Percentiles rank a stretch among this genome's conserved stretches.
Evolutionary conservation across 2,113 vertebrate species (phyloP).

Genomic region (Nesogale talazaci): DNA sequence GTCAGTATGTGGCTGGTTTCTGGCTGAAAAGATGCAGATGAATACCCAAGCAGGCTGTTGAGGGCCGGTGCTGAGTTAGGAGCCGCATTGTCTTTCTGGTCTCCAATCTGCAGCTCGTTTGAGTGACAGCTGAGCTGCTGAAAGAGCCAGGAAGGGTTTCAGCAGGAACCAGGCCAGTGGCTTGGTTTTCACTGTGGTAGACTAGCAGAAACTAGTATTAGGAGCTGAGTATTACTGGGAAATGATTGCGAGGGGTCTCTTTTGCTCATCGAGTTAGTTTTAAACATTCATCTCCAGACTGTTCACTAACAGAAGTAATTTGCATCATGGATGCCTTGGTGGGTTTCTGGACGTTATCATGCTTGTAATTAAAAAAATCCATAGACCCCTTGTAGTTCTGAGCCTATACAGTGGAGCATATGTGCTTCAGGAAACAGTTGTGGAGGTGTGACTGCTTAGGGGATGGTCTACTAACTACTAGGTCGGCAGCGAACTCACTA

Average conservation of each 20-base stretch:
- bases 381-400: background rate
- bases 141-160: background rate
- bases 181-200: background rate
- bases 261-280: background rate
- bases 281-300: background rate
- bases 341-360: slow-evolving; percentile 21
- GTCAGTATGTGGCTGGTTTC: background rate
- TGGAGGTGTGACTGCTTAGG: too few relatives aligned
- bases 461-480: too few relatives aligned
- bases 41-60: background rate
- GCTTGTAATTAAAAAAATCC: background rate
- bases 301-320: slow-evolving; percentile 26
- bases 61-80: background rate
- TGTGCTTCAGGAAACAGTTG: too few relatives aligned
- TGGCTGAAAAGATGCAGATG: background rate
- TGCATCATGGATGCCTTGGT: background rate
- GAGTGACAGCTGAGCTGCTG: background rate
- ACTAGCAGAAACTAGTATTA: slow-evolving; percentile 3
- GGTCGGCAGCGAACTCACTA: too few relatives aligned
- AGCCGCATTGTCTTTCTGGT: background rate
- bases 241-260: background rate
- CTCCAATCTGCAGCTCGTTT: background rate
- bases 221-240: background rate
- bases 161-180: background rate
- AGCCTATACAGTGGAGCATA: background rate